These are phyloP conservation scores for Pedionomus torquatus DNA, from an alignment of 2,113 vertebrate species.

Conservation along the genomic window DNA sequence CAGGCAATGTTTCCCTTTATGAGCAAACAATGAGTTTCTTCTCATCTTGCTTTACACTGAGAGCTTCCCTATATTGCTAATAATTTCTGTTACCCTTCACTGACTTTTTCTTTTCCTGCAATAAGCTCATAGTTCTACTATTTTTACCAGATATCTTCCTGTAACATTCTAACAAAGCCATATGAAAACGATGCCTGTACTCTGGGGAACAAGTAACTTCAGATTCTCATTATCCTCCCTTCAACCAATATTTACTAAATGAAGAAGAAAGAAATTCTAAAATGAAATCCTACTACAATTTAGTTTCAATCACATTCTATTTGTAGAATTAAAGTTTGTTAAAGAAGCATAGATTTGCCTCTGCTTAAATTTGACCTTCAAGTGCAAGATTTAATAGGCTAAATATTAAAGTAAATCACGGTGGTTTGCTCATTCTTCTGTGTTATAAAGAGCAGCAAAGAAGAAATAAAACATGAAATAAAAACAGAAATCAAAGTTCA, in stretches of 20 bases:
- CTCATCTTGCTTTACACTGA: not conserved
- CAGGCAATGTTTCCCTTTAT: not conserved
- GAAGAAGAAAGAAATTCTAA: slow-evolving; percentile 29
- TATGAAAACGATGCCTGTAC: not conserved
- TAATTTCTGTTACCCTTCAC: not conserved
- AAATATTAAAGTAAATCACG: slow-evolving; percentile 6
- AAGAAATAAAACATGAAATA: not conserved
- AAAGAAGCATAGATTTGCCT: slow-evolving; percentile 19
- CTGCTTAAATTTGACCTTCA: slow-evolving; percentile 68
- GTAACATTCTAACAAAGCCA: slow-evolving; percentile 35
- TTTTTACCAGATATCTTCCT: not conserved
- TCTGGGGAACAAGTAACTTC: not conserved
- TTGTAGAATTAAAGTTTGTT: slow-evolving; percentile 58
- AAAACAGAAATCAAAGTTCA: not conserved
- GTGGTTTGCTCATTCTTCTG: not conserved
- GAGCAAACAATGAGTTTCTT: not conserved
- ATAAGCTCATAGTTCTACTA: not conserved
- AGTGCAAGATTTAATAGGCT: slow-evolving; percentile 55
- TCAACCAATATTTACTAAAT: slow-evolving; percentile 27
- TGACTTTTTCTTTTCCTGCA: not conserved
- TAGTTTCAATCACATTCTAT: slow-evolving; percentile 6
- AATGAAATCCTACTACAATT: slow-evolving; percentile 15
- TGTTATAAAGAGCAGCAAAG: not conserved
- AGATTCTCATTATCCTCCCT: slow-evolving; percentile 12
- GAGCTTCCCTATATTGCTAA: not conserved